Base-by-base conservation (phyloP, 2,888 invertebrate species). In the Agrotis puta region DNA sequence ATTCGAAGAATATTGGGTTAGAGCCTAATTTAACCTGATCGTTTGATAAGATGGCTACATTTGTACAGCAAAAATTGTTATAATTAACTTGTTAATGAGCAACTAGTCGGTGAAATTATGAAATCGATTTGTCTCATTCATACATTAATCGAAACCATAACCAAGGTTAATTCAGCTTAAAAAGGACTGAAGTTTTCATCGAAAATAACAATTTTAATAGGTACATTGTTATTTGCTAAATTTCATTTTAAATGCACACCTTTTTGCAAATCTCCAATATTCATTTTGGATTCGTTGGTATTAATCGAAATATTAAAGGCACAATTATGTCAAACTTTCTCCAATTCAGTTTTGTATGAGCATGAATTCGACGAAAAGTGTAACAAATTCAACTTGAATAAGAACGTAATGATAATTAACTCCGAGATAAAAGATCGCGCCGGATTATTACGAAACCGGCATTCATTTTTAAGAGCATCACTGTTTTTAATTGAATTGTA, bases 331-430 rank as follows among this genome's bases (percentile, higher is more conserved):
- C 20, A 59, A 70, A 83, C 85, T 85, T 83, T 83, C 84, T 68
- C 73, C 67, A 62, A 73, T 64, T 57, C 66, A 79, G 57, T 64
- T 77, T 56, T 65, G 62, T 66, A 70, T 53, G 61, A 78, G 62
- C 62, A 68, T 45, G 68, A 56, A 83, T 74, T 68, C 67, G 61
- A 57, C 48, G 65, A 70, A 83, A 78, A 51, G 67, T 76, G 64
- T 71, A 84, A 75, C 67, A 84, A 67, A 76, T 66, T 74, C 62
- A 67, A 76, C 65, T 66, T 57, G 73, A 79, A 77, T 67, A 87
- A 87, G 90, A 92, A 91, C 90, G 91, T 91, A 89, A 88, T 84
- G 82, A 89, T 88, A 91, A 90, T 90, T 87, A 88, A 79, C 70
- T 58, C 70, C 64, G 56, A 86, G 83, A 85, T 82, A 80, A 82